Conservation (phyloP, 2,113 vertebrate species). For the Corythornis vintsioides region DNA sequence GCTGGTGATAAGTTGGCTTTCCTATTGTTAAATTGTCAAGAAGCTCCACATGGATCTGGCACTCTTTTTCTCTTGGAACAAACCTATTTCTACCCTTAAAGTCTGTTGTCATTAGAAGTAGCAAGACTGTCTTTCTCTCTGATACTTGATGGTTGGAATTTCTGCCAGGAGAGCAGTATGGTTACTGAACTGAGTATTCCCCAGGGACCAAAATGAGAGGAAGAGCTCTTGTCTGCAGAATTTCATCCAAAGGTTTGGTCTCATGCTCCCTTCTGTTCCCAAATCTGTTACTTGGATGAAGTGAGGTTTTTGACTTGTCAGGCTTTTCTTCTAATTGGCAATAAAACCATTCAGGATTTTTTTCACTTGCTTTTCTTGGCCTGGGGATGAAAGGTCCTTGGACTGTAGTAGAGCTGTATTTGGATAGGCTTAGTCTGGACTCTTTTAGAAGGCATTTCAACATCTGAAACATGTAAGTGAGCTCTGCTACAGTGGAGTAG, state of each 20-base stretch:
- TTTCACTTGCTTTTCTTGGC: not conserved
- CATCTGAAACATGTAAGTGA: not conserved
- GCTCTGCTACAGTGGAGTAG: not conserved
- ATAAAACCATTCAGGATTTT: not conserved
- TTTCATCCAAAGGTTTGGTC: not conserved
- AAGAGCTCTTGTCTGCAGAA: not conserved
- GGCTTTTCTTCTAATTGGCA: not conserved
- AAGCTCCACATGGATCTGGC: too few species aligned
- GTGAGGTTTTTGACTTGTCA: not conserved
- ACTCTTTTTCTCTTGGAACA: not conserved
- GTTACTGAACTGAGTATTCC: not conserved
- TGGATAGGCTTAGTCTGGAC: not conserved
- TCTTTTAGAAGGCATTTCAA: not conserved
- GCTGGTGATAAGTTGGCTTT: not conserved
- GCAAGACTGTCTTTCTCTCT: not conserved
- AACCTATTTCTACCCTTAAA: not conserved
- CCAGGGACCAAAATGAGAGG: not conserved
- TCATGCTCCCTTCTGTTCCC: not conserved
- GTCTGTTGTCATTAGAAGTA: not conserved
- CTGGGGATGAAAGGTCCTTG: not conserved
- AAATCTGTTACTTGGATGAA: not conserved
- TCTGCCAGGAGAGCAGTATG: not conserved
- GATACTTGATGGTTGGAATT: not conserved
- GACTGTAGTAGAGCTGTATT: not conserved
- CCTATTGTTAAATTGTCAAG: not conserved